Base-by-base conservation (phyloP, 2,797 vertebrate genomes). In the Pitangus sulphuratus region DNA sequence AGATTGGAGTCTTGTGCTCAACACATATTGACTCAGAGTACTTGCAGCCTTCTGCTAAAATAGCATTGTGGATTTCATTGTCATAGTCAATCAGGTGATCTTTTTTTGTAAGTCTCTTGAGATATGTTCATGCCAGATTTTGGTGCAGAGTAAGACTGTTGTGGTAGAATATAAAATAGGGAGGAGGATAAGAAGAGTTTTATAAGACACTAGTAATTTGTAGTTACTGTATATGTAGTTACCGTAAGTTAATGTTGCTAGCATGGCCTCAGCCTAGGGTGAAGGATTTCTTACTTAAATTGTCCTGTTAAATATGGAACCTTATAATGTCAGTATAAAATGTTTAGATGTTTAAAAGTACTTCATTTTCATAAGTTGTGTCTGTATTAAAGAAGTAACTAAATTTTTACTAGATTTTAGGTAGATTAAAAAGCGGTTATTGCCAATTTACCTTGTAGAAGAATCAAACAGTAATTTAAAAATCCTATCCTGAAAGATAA, bases 41-140 rank as follows among this genome's bases (percentile, higher is more conserved):
- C 21, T 68, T 10, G 4, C 0, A 8, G 15, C 18, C 31, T 77
- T 84, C 22, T 72, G 19, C 35, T 69, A 71, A 82, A 87, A 39
- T 7, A 2, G 1, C 0, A 0, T 42, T 54, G 6, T 3, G 7
- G 12, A 42, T 95, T 90, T 84, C 31, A 11, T 62, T 77, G 35
- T 65, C 30, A 7, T 51, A 66, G 19, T 58, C 15, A 58, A 50
- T 71, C 33, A 65, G 45, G 8, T 31, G 21, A 50, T 47, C 3
- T 19, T 86, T 84, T 72, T 37, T 30, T 82, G 0, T 69, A 45
- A 62, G 13, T 47, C 31, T 77, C 7, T 31, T 84, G 47, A 68
- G 25, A 28, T 33, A 10, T 7, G 7, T 47, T 81, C 19, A 14
- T 87, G 39, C 31, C 12, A 68, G 44, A 28, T 72, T 84, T 81